phyloP scores from a whole-genome alignment of 2,888 invertebrate species.

The Ischnura elegans region DNA sequence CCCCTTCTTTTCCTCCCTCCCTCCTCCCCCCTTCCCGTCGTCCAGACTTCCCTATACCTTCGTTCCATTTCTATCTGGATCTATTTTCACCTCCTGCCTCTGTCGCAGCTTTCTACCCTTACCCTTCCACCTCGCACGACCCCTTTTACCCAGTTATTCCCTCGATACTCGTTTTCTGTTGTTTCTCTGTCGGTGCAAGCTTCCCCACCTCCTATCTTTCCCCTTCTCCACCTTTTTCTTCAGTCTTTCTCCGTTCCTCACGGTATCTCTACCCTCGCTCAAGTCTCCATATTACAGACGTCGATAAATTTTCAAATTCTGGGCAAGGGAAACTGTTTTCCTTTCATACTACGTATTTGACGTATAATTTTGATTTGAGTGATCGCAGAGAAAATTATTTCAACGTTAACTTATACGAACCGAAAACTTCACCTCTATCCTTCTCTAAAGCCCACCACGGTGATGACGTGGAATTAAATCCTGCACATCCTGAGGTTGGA shows the following conservation, averaged over 20 bases:
- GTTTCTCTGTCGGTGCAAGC: not conserved
- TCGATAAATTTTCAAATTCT: too few species aligned
- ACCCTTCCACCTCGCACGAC: not conserved
- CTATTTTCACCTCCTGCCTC: not conserved
- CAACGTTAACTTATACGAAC: too few species aligned
- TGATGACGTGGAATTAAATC: too few species aligned
- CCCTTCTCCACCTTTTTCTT: not conserved
- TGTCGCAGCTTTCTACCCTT: too few species aligned
- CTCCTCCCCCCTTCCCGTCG: not conserved
- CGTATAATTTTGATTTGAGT: too few species aligned
- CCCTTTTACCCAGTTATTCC: not conserved
- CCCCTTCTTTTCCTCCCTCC: not conserved
- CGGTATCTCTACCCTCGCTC: not conserved
- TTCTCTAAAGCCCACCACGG: too few species aligned
- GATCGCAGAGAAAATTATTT: too few species aligned
- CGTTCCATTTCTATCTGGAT: too few species aligned
- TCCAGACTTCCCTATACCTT: not conserved
- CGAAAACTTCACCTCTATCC: too few species aligned
- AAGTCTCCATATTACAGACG: not conserved
- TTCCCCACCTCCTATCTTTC: not conserved
- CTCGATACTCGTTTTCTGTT: slow-evolving; percentile 8
- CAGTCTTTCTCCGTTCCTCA: not conserved
- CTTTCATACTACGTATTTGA: too few species aligned
- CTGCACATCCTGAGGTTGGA: too few species aligned
- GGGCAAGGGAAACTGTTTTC: too few species aligned